A percentile compares a stretch with the other conserved stretches of the same genome.
These are phyloP conservation scores for Psittacula cyanocephala DNA, from an alignment of 2,113 vertebrate species.

Conservation along the genomic window DNA sequence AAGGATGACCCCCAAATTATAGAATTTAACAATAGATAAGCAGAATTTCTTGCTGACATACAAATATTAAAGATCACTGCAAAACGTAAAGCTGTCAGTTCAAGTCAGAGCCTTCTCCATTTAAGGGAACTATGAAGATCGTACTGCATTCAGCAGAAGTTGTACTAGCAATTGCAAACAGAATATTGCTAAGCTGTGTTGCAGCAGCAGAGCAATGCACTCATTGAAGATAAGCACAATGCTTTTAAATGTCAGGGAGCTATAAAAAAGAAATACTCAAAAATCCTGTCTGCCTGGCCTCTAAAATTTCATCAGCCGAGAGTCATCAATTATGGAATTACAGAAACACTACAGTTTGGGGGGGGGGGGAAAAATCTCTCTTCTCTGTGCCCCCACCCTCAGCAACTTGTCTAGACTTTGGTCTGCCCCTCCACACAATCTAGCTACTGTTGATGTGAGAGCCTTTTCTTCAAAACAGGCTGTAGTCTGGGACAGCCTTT, in stretches of 20 bases:
- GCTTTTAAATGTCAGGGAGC: neutral
- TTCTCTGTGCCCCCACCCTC: neutral
- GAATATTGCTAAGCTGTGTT: neutral
- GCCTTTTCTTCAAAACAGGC: conserved; percentile 19
- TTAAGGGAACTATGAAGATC: neutral
- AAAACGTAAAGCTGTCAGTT: neutral
- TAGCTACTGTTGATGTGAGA: conserved; percentile 29
- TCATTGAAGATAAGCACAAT: neutral
- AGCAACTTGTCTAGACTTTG: conserved; percentile 16
- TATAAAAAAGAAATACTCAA: neutral
- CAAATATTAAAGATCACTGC: neutral
- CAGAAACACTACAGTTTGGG: neutral
- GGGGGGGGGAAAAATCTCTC: neutral
- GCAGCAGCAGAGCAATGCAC: neutral
- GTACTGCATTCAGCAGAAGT: neutral
- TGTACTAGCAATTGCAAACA: neutral
- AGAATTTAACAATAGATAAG: neutral
- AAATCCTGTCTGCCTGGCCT: neutral
- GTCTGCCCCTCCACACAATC: conserved; percentile 28
- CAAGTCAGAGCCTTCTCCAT: neutral
- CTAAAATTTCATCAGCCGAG: neutral
- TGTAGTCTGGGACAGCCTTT: conserved; percentile 42
- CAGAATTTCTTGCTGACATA: neutral
- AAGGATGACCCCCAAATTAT: neutral
- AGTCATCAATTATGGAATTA: neutral